Evolutionary conservation across 1,140 invertebrate genomes (phyloP).

Genomic region (Trialeurodes vaporariorum): DNA sequence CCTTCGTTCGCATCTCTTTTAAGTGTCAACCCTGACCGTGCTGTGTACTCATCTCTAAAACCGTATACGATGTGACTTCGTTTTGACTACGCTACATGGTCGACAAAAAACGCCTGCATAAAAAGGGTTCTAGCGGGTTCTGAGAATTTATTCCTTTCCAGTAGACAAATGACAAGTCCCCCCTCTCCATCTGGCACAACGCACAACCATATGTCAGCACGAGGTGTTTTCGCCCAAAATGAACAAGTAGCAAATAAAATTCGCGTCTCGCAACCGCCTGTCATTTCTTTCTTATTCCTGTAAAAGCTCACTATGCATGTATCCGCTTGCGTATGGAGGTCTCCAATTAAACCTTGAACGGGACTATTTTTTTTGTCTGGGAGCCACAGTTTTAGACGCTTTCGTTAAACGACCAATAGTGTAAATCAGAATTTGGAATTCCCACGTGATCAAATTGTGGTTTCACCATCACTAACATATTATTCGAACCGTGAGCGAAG

Average conservation of each 20-base stretch:
- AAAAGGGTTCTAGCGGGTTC: too few species aligned
- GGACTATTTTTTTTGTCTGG: not conserved
- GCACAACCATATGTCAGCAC: not conserved
- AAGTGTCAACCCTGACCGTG: too few species aligned
- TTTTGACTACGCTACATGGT: too few species aligned
- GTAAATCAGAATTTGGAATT: not conserved
- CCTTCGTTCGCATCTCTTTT: too few species aligned
- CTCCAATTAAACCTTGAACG: not conserved
- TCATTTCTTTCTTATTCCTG: not conserved
- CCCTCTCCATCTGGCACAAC: not conserved
- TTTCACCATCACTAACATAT: not conserved
- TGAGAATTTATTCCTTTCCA: not conserved
- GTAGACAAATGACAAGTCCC: not conserved
- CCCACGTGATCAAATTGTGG: not conserved
- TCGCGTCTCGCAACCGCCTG: not conserved
- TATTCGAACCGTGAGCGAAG: not conserved
- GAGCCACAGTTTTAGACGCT: not conserved
- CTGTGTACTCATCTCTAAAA: too few species aligned
- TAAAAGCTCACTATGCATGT: not conserved
- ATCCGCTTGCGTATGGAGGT: not conserved
- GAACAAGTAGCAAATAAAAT: not conserved
- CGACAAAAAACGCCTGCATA: too few species aligned
- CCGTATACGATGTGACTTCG: too few species aligned
- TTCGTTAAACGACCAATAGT: not conserved
- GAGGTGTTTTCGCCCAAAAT: not conserved